Evolutionary conservation across 2,888 invertebrate genomes (phyloP), one percentile per base, ranked within the genome.

Genomic region (Leistus spinibarbis): DNA sequence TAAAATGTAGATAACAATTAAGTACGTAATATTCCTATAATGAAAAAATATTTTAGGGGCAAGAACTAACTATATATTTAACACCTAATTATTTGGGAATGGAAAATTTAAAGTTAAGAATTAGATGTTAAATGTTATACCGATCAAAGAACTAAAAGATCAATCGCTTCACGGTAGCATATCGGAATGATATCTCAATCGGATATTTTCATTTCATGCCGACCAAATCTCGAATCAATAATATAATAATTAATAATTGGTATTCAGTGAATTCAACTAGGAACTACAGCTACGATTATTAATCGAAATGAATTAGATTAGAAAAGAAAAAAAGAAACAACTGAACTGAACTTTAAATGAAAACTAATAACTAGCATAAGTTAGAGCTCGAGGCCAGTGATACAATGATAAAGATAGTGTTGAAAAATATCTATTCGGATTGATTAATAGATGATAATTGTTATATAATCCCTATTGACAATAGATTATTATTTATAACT

Each of bases 361-460:
- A 10, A 40, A 40, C 40, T 40, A 40, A 40, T 40, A 40, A 40
- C 40, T 40, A 40, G 10, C 40, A 40, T 40, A 40, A 40, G 10
- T 40, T 40, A 40, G 5, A 40, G 40, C 40, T 40, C 1, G 10
- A 1, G 40, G 40, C 40, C 10, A 40, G 40, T 40, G 40, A 40
- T 19, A 22, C 60, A 10, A 19, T 60, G 57, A 60, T 66, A 65
- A 57, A 60, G 53, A 62, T 22, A 7, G 72, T 66, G 73, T 67
- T 73, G 73, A 73, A 73, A 73, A 73, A 73, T 73, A 73, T 73
- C 40, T 40, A 40, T 73, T 62, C 62, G 60, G 73, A 66, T 73
- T 73, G 73, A 73, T 73, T 73, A 73, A 73, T 73, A 73, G 73
- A 73, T 67, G 20, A 67, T 73, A 73, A 73, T 73, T 73, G 73